Evolutionary conservation across 2,888 invertebrate genomes (phyloP).

Genomic region (Melanophora roralis): DNA sequence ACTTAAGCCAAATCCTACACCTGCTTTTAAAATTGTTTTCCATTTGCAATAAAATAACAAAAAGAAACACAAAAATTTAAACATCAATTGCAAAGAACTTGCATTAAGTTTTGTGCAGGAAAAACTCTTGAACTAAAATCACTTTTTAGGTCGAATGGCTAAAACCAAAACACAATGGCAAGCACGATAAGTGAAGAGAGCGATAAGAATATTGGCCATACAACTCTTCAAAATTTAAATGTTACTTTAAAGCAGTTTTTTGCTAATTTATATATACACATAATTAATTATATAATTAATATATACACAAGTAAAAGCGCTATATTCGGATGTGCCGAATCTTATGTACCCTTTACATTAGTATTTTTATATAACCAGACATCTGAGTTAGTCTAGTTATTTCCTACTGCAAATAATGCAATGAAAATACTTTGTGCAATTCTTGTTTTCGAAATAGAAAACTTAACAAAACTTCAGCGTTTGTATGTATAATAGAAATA

Average conservation of each 20-base stretch:
- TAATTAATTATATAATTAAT: too few relatives aligned
- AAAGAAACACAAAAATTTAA: conserved; percentile 35
- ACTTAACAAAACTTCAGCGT: too few relatives aligned
- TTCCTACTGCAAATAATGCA: too few relatives aligned
- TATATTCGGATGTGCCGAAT: too few relatives aligned
- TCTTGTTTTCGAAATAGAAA: too few relatives aligned
- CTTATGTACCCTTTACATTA: too few relatives aligned
- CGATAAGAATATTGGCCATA: conserved; percentile 7
- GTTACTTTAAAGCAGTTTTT: background rate
- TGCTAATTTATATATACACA: too few relatives aligned
- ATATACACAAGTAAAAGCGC: too few relatives aligned
- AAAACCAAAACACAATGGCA: conserved; percentile 14
- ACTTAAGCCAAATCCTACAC: conserved; percentile 2
- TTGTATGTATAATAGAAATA: too few relatives aligned
- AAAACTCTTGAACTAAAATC: conserved; percentile 7
- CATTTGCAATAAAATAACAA: background rate
- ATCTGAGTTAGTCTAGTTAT: too few relatives aligned
- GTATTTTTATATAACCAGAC: too few relatives aligned
- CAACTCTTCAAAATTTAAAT: background rate
- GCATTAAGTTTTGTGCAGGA: conserved; percentile 9
- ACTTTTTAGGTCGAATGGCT: background rate
- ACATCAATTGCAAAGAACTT: conserved; percentile 42
- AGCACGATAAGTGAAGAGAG: background rate
- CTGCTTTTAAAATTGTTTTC: conserved; percentile 19
- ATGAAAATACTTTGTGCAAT: too few relatives aligned